Percentiles rank a stretch among this genome's conserved stretches.
Evolutionary conservation across 2,113 vertebrate species (phyloP).

Genomic region (Elephas maximus): DNA sequence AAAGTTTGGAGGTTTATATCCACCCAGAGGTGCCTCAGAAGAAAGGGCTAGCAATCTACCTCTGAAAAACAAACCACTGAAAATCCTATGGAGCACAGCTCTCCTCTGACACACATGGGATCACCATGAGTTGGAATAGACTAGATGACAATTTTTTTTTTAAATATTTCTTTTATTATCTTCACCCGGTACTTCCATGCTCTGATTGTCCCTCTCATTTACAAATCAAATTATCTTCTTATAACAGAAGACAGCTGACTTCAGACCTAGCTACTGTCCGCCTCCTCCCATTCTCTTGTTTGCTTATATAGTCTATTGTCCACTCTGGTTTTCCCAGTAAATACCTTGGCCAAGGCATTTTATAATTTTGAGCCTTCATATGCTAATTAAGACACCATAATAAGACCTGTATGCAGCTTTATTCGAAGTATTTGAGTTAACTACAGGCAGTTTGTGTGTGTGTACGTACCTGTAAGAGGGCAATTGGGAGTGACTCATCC

Average conservation of each 20-base stretch:
- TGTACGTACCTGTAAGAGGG: neutral
- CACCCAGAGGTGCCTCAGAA: neutral
- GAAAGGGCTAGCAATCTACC: neutral
- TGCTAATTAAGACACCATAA: too few relatives aligned
- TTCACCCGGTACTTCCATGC: neutral
- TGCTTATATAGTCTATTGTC: neutral
- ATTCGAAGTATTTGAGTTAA: too few relatives aligned
- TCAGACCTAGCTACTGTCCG: neutral
- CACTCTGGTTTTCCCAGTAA: neutral
- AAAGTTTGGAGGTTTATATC: neutral
- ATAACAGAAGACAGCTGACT: neutral
- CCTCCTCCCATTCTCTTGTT: neutral
- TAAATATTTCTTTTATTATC: neutral
- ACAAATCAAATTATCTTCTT: constrained; percentile 11
- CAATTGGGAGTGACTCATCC: neutral
- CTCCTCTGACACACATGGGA: neutral
- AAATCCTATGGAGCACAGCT: neutral
- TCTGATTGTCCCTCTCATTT: neutral
- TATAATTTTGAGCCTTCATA: too few relatives aligned
- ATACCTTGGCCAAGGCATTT: neutral
- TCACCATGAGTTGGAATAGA: too few relatives aligned
- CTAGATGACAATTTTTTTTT: too few relatives aligned
- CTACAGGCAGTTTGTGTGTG: too few relatives aligned
- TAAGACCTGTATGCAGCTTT: too few relatives aligned
- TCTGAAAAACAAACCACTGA: neutral